Evolutionary conservation across 2,113 vertebrate genomes (phyloP).

Genomic region (Lonchura striata): DNA sequence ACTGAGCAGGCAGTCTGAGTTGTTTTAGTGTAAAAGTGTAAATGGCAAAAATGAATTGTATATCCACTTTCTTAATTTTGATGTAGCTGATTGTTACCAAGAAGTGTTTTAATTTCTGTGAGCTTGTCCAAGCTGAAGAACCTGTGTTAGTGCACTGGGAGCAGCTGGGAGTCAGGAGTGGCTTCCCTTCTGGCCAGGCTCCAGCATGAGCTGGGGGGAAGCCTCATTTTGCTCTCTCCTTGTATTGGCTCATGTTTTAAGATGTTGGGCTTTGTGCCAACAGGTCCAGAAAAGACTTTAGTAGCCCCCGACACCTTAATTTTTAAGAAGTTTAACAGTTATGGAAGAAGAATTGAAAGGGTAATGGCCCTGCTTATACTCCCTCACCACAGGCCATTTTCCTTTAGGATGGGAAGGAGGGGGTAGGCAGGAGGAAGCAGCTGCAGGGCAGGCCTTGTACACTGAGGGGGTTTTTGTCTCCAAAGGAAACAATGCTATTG

Average conservation of each 20-base stretch:
- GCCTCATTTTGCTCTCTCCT: rapidly evolving
- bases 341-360: background rate
- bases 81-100: background rate
- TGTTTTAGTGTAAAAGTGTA: background rate
- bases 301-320: background rate
- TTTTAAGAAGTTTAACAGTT: background rate
- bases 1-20: background rate
- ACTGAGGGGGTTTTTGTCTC: background rate
- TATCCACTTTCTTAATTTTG: background rate
- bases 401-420: background rate
- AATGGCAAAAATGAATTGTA: background rate
- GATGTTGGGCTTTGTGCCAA: background rate
- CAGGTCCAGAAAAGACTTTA: background rate
- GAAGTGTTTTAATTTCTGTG: background rate
- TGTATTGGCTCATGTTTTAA: background rate
- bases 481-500: background rate
- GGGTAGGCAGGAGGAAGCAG: constrained; percentile 31
- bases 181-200: background rate
- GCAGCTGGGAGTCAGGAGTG: background rate
- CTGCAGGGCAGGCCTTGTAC: background rate
- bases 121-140: background rate
- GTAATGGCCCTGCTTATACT: background rate
- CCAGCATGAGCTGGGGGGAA: rapidly evolving
- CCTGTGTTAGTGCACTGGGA: rapidly evolving
- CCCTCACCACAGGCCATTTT: background rate